A percentile compares a stretch with the other conserved stretches of the same genome.
Evolutionary conservation across 2,113 vertebrate genomes (phyloP).

Genomic region (Nothobranchius kuhntae): DNA sequence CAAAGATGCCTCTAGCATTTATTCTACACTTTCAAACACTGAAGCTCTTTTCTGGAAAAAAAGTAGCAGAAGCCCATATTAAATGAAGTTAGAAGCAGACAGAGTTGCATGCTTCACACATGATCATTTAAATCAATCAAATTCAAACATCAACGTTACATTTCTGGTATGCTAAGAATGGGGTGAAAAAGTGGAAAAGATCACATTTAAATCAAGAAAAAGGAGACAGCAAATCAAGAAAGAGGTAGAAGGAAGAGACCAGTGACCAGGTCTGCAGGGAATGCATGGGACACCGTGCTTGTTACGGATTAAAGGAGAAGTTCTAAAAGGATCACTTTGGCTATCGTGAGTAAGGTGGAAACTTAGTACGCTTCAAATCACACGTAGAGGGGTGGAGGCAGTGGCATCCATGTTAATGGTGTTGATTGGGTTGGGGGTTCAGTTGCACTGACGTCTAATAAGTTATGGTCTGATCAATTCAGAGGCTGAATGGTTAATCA

Average conservation of each 20-base stretch:
- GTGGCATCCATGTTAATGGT: constrained; percentile 72
- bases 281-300: constrained; percentile 72
- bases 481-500: constrained; percentile 69
- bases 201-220: constrained; percentile 43
- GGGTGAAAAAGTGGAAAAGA: constrained; percentile 45
- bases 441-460: constrained; percentile 47
- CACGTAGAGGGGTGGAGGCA: constrained; percentile 55
- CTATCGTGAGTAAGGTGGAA: constrained; percentile 38
- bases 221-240: constrained; percentile 43
- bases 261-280: constrained; percentile 27
- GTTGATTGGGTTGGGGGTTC: constrained; percentile 17
- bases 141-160: constrained; percentile 32
- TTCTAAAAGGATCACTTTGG: constrained; percentile 8
- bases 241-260: constrained; percentile 25
- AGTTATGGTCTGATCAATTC: constrained; percentile 52
- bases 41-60: constrained; percentile 59
- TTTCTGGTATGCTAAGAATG: constrained; percentile 37
- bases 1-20: not conserved
- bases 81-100: constrained; percentile 36
- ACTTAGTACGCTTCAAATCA: constrained; percentile 25
- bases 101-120: constrained; percentile 67
- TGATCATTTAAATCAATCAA: constrained; percentile 45
- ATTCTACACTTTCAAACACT: constrained; percentile 33
- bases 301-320: constrained; percentile 54
- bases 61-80: constrained; percentile 31